phyloP scores from a whole-genome alignment of 2,113 vertebrate genomes.

The Lethenteron reissneri region DNA sequence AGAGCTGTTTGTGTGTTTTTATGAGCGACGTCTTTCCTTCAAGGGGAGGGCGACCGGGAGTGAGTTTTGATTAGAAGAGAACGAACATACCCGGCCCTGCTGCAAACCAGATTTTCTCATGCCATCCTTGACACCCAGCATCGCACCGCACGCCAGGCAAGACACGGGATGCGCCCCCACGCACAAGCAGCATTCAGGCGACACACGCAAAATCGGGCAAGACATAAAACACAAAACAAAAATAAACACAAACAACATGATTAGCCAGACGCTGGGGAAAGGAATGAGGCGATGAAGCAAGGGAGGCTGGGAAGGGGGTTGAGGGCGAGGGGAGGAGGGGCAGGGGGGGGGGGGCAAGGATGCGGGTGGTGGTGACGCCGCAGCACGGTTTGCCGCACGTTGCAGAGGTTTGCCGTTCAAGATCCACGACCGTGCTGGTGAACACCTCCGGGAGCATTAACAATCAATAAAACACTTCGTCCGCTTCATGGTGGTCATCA shows the following conservation, averaged over 20 bases:
- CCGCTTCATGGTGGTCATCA: not conserved
- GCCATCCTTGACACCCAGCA: not conserved
- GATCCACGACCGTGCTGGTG: not conserved
- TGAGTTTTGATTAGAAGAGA: not conserved
- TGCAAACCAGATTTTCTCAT: not conserved
- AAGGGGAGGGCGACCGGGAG: not conserved
- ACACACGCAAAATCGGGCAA: not conserved
- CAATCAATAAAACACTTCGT: not conserved
- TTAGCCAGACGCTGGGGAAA: not conserved
- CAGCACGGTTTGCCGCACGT: too few species aligned
- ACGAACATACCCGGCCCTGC: slow-evolving; percentile 1
- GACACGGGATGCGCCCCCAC: not conserved
- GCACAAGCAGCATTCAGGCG: not conserved
- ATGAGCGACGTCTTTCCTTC: not conserved
- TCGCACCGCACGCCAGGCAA: not conserved
- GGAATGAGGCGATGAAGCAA: not conserved
- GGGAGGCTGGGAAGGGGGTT: not conserved
- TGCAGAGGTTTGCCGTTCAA: not conserved
- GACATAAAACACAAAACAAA: not conserved
- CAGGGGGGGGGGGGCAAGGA: not conserved
- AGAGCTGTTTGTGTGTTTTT: not conserved
- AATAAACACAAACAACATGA: not conserved
- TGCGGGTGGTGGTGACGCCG: not conserved
- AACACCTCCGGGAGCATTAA: not conserved
- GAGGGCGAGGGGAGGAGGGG: not conserved